Evolutionary conservation across 2,113 vertebrate genomes (phyloP), one percentile per base, ranked within the genome.

Genomic region (Ornithorhynchus anatinus): DNA sequence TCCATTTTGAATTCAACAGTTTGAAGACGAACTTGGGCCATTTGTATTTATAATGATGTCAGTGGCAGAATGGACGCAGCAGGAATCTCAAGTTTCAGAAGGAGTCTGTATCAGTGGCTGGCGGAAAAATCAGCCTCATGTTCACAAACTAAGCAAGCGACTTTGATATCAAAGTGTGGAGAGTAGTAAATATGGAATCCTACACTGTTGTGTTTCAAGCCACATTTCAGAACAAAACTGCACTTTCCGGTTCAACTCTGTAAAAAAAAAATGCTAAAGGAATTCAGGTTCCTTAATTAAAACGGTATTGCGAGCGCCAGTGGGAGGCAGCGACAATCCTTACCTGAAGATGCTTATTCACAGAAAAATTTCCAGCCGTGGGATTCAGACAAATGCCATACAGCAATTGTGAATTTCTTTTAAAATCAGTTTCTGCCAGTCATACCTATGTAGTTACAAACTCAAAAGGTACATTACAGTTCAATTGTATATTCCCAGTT

Each of bases 331-430:
- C 86, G 48, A 67, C 60, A 7, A 47, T 87, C 89, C 75, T 80
- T 94, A 96, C 94, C 93, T 94, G 94, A 74, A 98, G 94, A 91
- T 92, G 90, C 84, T 92, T 95, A 92, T 96, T 94, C 84, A 96
- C 94, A 62, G 95, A 96, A 89, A 98, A 97, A 91, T 94, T 97
- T 89, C 96, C 95, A 88, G 93, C 95, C 52, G 95, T 94, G 81
- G 95, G 96, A 93, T 96, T 97, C 96, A 97, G 93, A 84, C 95
- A 95, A 88, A 95, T 96, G 91, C 96, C 94, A 69, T 88, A 91
- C 90, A 95, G 90, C 96, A 96, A 91, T 95, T 95, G 87, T 95
- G 93, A 69, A 96, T 94, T 91, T 96, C 97, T 93, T 99, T 99
- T 88, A 96, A 89, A 60, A 91, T 89, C 69, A 93, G 89, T 86